phyloP scores from a whole-genome alignment of 2,797 vertebrate genomes.

The Siniperca undulata region DNA sequence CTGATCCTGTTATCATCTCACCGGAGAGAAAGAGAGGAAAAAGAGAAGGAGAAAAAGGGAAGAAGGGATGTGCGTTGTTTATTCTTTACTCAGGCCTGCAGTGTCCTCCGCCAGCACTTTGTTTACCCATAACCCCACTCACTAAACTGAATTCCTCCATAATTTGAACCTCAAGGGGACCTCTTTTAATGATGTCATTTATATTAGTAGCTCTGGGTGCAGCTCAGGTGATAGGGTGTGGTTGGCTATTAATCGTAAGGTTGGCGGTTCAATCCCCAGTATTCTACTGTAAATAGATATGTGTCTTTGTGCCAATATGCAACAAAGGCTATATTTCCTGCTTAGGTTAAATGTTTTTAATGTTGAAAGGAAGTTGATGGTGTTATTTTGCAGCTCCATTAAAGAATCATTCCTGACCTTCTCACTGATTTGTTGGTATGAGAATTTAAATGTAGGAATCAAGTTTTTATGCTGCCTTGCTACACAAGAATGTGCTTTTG shows the following conservation, averaged over 20 bases:
- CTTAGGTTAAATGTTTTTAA: conserved; percentile 1
- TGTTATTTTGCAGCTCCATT: not conserved
- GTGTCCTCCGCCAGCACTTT: conserved; percentile 21
- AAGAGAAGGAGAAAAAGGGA: conserved; percentile 31
- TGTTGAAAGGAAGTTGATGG: not conserved
- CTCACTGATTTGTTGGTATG: not conserved
- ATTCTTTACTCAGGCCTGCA: conserved; percentile 44
- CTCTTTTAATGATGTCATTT: conserved; percentile 14
- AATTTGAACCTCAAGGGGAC: conserved; percentile 22
- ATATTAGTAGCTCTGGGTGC: conserved; percentile 18
- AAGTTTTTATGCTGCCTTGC: not conserved
- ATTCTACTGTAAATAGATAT: not conserved
- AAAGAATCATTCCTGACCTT: not conserved
- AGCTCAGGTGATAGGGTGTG: conserved; percentile 17
- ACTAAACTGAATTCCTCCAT: conserved; percentile 11
- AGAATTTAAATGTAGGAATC: not conserved
- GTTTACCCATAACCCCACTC: conserved; percentile 6
- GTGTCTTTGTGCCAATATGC: not conserved
- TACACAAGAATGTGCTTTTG: not conserved
- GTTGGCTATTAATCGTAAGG: conserved; percentile 10
- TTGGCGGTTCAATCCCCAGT: not conserved
- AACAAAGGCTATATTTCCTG: not conserved
- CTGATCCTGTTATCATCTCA: conserved; percentile 82
- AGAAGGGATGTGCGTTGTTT: conserved; percentile 43
- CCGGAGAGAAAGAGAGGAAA: conserved; percentile 59